phyloP scores from a whole-genome alignment of 1,140 invertebrate genomes.

The Drosophila bocqueti region DNA sequence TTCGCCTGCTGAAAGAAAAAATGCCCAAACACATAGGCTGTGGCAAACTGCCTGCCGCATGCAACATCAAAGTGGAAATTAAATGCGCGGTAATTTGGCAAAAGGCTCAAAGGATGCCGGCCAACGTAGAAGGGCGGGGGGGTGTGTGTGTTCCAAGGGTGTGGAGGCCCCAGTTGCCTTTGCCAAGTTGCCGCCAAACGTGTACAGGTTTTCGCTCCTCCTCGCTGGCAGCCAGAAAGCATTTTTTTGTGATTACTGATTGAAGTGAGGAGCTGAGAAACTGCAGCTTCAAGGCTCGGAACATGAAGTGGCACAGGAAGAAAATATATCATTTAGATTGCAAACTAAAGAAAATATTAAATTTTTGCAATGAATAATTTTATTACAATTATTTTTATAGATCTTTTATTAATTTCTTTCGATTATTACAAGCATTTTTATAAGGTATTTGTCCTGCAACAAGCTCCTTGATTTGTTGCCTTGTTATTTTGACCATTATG shows the following conservation, averaged over 20 bases:
- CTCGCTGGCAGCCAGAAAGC: conserved; percentile 41
- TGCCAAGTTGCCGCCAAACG: conserved; percentile 68
- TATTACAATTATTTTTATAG: neutral
- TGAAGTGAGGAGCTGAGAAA: conserved; percentile 65
- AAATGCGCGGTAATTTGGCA: conserved; percentile 84
- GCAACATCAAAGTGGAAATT: conserved; percentile 84
- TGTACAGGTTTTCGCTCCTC: conserved; percentile 64
- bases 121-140: conserved; percentile 17
- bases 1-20: conserved; percentile 36
- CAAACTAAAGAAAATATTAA: neutral
- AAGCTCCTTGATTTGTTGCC: neutral
- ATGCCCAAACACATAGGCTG: conserved; percentile 48
- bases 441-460: neutral
- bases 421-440: too few relatives aligned
- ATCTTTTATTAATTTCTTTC: neutral
- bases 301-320: conserved; percentile 1
- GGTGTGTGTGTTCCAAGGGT: conserved; percentile 3
- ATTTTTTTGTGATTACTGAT: conserved; percentile 78
- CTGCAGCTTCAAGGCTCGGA: conserved; percentile 23
- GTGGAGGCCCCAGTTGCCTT: conserved; percentile 48
- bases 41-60: conserved; percentile 71
- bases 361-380: too few relatives aligned
- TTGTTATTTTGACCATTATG: neutral
- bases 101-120: conserved; percentile 83
- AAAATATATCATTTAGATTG: neutral